phyloP scores from a whole-genome alignment of 2,888 invertebrate species.

The Cepaea hortensis region DNA sequence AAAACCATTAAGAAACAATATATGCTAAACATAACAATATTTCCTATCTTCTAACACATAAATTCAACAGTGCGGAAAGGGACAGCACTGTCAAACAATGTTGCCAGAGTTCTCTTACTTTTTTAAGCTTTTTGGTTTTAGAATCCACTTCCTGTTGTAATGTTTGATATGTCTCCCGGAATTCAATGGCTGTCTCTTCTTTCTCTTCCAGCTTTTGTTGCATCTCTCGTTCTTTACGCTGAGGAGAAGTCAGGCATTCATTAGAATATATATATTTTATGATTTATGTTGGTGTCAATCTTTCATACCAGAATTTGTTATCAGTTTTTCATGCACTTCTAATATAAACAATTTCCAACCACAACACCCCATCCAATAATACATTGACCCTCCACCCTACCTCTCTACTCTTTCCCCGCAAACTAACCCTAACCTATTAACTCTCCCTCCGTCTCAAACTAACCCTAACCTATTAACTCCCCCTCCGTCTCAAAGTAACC shows the following conservation, averaged over 20 bases:
- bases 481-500: no score
- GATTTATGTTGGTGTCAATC: no score
- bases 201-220: constrained; percentile 94
- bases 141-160: constrained; percentile 97
- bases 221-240: constrained; percentile 87
- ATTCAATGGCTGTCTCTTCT: constrained; percentile 92
- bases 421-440: no score
- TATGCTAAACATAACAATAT: background rate
- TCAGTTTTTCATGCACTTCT: no score
- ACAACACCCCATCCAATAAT: no score
- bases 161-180: constrained; percentile 92
- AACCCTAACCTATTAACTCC: no score
- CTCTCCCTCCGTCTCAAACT: no score
- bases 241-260: constrained; percentile 1
- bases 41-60: background rate
- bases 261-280: no score
- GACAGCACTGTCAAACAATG: background rate
- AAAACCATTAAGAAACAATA: background rate
- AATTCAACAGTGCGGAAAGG: background rate
- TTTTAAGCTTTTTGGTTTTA: constrained; percentile 94
- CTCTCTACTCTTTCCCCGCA: no score
- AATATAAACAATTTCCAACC: no score
- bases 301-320: no score
- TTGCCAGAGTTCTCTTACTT: constrained; percentile 75
- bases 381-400: no score